Conservation (phyloP, 92 coral and sea anemone species). For the Actinostola sp. region DNA sequence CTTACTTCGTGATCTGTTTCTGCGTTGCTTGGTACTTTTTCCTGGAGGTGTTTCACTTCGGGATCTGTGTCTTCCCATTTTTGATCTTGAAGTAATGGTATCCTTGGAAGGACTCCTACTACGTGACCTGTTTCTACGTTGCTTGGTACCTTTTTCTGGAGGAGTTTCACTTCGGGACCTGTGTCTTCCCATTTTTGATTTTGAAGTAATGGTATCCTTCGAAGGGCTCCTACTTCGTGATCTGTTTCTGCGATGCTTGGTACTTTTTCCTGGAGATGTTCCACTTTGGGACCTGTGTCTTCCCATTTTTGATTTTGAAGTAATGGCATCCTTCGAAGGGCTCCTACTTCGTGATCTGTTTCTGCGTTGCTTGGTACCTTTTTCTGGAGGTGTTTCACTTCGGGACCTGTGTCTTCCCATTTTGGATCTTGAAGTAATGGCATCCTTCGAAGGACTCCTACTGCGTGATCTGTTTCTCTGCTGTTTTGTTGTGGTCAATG, state of each 20-base stretch:
- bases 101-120: not conserved
- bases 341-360: not conserved
- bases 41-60: not conserved
- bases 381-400: not conserved
- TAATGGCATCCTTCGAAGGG: too few relatives aligned
- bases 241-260: not conserved
- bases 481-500: not conserved
- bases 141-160: not conserved
- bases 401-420: not conserved
- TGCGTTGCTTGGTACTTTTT: not conserved
- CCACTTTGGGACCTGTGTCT: not conserved
- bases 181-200: not conserved
- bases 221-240: not conserved
- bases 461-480: too few relatives aligned
- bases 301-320: not conserved
- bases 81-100: not conserved
- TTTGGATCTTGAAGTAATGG: not conserved
- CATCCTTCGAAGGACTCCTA: not conserved
- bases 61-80: not conserved
- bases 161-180: constrained; percentile 1
- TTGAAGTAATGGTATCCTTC: too few relatives aligned
- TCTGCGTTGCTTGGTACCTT: not conserved
- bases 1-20: not conserved
- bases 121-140: not conserved
- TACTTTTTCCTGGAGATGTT: not conserved